phyloP scores from a whole-genome alignment of 1,140 invertebrate genomes.

The Wiebesia pumilae region DNA sequence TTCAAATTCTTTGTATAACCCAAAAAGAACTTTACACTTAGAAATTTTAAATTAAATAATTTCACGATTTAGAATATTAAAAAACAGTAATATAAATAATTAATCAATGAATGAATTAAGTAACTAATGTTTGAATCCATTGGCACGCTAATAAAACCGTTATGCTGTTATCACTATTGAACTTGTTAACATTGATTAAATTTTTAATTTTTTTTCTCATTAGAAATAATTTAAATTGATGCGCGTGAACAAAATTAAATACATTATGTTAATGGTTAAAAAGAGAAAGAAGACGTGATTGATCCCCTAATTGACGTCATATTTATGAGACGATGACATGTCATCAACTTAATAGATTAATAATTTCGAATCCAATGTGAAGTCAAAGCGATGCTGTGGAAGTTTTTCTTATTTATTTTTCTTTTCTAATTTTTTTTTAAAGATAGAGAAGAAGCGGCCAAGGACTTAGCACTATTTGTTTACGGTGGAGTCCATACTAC shows the following conservation, averaged over 20 bases:
- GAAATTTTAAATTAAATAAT: not conserved
- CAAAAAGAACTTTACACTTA: not conserved
- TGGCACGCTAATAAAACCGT: not conserved
- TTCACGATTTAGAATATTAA: not conserved
- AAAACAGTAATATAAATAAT: not conserved
- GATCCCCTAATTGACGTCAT: conserved; percentile 35
- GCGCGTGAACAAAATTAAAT: not conserved
- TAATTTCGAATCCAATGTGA: not conserved
- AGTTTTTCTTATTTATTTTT: not conserved
- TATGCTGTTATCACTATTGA: not conserved
- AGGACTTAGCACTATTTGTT: conserved; percentile 52
- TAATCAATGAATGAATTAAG: not conserved
- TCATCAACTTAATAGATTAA: conserved; percentile 35
- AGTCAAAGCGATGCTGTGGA: not conserved
- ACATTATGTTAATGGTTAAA: too few species aligned
- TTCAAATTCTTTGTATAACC: too few species aligned
- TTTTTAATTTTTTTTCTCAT: not conserved
- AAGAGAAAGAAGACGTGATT: not conserved
- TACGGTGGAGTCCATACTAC: not conserved
- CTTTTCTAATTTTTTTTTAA: not conserved
- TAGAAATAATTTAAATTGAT: not conserved
- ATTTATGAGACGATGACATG: conserved; percentile 16
- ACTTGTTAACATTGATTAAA: not conserved
- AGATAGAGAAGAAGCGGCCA: conserved; percentile 60
- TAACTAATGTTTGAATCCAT: not conserved